phyloP scores from a whole-genome alignment of 2,797 vertebrate species.

The Myotis daubentonii region DNA sequence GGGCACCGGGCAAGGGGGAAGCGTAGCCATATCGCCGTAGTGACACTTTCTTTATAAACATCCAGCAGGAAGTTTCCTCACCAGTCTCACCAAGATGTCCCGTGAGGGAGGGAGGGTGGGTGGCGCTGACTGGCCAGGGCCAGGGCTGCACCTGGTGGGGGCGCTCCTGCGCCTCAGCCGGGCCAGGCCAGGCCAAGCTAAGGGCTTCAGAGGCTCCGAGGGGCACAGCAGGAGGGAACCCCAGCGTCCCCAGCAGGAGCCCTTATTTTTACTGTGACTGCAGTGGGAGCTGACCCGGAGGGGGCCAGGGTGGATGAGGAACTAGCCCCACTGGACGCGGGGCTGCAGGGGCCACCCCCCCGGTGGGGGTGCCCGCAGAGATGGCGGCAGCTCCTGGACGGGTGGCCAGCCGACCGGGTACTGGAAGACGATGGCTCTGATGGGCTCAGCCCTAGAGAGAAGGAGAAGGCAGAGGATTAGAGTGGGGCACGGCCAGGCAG shows the following conservation, averaged over 20 bases:
- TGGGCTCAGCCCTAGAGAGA: conserved; percentile 77
- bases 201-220: background rate
- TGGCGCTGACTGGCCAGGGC: background rate
- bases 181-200: background rate
- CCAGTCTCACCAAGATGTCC: background rate
- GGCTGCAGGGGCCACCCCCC: conserved; percentile 88
- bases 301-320: background rate
- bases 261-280: background rate
- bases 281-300: background rate
- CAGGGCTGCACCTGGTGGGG: background rate
- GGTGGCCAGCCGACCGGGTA: conserved; percentile 91
- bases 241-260: fast-evolving
- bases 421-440: conserved; percentile 82
- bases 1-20: background rate
- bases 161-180: background rate
- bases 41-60: conserved; percentile 57
- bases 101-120: background rate
- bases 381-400: conserved; percentile 92
- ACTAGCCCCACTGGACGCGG: conserved; percentile 92
- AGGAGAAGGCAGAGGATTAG: conserved; percentile 40
- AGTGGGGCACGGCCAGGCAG: fast-evolving
- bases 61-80: background rate
- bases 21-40: background rate
- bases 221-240: background rate
- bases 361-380: conserved; percentile 90